These are phyloP conservation scores for Lepidostoma basale DNA, from an alignment of 1,140 invertebrate species.

Conservation along the genomic window DNA sequence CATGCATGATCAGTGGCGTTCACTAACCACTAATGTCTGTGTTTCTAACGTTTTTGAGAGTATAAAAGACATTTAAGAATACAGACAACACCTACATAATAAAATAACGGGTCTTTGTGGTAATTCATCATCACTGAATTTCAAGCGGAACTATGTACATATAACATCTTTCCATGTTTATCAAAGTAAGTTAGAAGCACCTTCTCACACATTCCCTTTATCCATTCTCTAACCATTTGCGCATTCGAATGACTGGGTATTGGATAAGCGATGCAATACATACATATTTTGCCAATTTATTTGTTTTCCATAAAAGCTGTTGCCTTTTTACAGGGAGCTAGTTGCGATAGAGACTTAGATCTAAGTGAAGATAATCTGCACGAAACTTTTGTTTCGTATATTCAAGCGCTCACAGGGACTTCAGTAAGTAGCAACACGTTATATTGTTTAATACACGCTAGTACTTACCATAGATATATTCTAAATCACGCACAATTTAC, in stretches of 20 bases:
- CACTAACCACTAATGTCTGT: constrained; percentile 32
- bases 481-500: too few species aligned
- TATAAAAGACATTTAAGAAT: constrained; percentile 4
- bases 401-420: constrained; percentile 40
- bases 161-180: constrained; percentile 27
- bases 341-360: constrained; percentile 33
- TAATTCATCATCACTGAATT: constrained; percentile 18
- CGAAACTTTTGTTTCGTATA: constrained; percentile 44
- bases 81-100: neutral
- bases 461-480: too few species aligned
- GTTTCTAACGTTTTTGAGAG: constrained; percentile 15
- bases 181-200: constrained; percentile 26
- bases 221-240: neutral
- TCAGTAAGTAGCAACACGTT: constrained; percentile 34
- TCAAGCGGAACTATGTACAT: constrained; percentile 18
- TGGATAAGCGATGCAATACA: neutral
- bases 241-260: neutral
- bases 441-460: too few species aligned
- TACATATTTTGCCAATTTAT: constrained; percentile 7
- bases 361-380: constrained; percentile 40
- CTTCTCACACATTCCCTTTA: constrained; percentile 18
- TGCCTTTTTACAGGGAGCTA: constrained; percentile 35
- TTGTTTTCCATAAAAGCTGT: constrained; percentile 21
- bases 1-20: constrained; percentile 27
- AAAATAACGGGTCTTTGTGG: constrained; percentile 11